These are phyloP conservation scores for Pemphigus obesinymphae DNA, from an alignment of 1,140 invertebrate genomes.

Conservation along the genomic window DNA sequence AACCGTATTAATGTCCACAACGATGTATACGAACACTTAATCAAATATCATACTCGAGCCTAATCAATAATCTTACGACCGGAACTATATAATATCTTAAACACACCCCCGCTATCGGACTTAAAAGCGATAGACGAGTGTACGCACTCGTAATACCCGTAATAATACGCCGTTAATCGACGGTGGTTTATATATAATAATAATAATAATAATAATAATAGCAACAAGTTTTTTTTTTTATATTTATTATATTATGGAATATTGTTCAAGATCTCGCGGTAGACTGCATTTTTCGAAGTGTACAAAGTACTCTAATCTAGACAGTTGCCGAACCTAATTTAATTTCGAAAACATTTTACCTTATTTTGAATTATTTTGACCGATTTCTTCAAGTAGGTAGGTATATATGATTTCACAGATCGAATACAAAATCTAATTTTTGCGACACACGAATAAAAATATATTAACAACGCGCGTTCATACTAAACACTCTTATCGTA, in stretches of 20 bases:
- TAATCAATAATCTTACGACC: slow-evolving; percentile 22
- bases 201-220: background rate
- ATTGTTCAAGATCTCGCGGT: background rate
- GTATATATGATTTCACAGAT: background rate
- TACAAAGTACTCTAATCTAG: background rate
- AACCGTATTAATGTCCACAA: background rate
- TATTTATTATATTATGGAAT: too few species aligned
- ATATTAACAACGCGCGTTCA: background rate
- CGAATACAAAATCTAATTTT: background rate
- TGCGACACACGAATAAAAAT: background rate
- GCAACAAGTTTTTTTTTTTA: background rate
- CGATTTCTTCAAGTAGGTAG: background rate
- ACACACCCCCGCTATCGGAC: background rate
- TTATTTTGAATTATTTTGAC: background rate
- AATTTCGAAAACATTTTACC: background rate
- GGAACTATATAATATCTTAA: background rate
- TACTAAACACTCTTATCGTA: background rate
- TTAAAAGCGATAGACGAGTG: too few species aligned
- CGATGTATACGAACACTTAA: slow-evolving; percentile 6
- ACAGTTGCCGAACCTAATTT: background rate
- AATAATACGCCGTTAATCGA: background rate
- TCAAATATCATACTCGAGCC: background rate
- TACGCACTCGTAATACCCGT: too few species aligned
- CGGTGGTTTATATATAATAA: too few species aligned
- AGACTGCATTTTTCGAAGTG: background rate